Evolutionary conservation across 2,888 invertebrate genomes (phyloP).

Genomic region (Junonia oenone): DNA sequence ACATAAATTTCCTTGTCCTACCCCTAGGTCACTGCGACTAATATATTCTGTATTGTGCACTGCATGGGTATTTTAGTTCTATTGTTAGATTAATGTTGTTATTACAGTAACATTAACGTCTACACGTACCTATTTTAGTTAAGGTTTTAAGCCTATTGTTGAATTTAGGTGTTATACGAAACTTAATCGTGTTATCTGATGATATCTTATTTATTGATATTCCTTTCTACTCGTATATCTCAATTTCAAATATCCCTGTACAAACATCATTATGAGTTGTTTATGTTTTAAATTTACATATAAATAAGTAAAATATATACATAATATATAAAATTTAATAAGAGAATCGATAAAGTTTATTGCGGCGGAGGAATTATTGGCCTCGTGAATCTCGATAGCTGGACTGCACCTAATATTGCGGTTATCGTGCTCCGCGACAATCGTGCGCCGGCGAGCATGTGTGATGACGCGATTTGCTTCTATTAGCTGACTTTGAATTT

Average conservation of each 20-base stretch:
- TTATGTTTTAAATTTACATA: too few species aligned
- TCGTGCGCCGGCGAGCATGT: conserved; percentile 60
- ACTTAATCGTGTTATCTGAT: too few species aligned
- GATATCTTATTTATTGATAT: too few species aligned
- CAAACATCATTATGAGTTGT: too few species aligned
- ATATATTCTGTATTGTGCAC: not conserved
- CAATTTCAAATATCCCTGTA: too few species aligned
- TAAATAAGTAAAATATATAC: too few species aligned
- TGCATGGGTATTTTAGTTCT: not conserved
- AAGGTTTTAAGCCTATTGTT: not conserved
- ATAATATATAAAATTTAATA: conserved; percentile 62
- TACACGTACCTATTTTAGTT: not conserved
- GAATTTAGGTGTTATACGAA: not conserved
- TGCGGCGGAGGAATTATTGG: conserved; percentile 66
- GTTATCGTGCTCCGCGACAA: conserved; percentile 64
- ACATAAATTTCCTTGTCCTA: conserved; percentile 1
- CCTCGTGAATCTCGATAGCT: conserved; percentile 76
- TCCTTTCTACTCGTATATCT: too few species aligned
- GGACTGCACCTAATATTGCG: conserved; percentile 59
- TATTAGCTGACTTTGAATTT: conserved; percentile 11
- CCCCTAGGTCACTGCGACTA: not conserved
- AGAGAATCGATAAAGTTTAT: conserved; percentile 72
- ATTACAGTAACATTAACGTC: not conserved
- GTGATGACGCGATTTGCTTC: conserved; percentile 44
- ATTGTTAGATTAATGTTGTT: not conserved